Evolutionary conservation across 2,888 invertebrate genomes (phyloP).

Genomic region (Lepidocyrtinus sp.): DNA sequence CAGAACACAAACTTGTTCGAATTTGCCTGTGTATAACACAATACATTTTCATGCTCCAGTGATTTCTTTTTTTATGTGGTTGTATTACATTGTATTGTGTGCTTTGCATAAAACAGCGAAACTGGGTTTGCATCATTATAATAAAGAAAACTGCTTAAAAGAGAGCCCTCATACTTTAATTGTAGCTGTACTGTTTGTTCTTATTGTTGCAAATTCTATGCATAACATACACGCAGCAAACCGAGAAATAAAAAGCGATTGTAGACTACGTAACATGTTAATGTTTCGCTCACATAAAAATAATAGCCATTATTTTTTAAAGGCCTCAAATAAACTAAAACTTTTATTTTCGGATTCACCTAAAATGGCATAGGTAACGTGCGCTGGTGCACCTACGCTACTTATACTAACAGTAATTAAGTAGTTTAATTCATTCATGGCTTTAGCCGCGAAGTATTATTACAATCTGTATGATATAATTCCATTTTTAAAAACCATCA

Average conservation of each 20-base stretch:
- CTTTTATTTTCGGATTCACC: conserved; percentile 11
- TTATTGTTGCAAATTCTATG: neutral
- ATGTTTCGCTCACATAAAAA: neutral
- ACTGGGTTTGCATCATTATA: neutral
- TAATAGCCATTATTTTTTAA: neutral
- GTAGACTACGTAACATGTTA: neutral
- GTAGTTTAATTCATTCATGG: too few relatives aligned
- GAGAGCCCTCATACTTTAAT: neutral
- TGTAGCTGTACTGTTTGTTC: conserved; percentile 6
- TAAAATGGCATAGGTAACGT: too few relatives aligned
- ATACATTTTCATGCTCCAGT: conserved; percentile 52
- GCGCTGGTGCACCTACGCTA: too few relatives aligned
- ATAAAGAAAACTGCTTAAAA: too few relatives aligned
- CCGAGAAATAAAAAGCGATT: neutral
- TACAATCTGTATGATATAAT: too few relatives aligned
- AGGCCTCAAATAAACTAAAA: neutral
- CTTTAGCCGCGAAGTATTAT: too few relatives aligned
- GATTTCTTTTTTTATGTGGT: conserved; percentile 32
- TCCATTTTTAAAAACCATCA: too few relatives aligned
- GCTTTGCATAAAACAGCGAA: too few relatives aligned
- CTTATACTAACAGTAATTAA: too few relatives aligned
- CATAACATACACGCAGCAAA: neutral
- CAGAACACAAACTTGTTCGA: neutral
- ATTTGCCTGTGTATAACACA: neutral
- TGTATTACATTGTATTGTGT: conserved; percentile 40